phyloP scores from a whole-genome alignment of 1,140 invertebrate genomes.

The Bombus waltoni region DNA sequence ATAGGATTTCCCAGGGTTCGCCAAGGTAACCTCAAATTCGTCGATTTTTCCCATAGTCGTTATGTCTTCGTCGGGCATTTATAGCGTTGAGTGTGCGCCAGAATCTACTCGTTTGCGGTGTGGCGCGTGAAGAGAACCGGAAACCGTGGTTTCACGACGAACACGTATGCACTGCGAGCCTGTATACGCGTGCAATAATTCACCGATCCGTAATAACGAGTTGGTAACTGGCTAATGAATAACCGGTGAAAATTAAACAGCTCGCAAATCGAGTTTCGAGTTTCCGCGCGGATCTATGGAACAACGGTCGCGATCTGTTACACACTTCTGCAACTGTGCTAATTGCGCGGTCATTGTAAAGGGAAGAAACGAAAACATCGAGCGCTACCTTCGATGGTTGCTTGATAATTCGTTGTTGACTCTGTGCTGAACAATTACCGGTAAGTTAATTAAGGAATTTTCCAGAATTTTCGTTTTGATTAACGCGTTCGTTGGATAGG shows the following conservation, averaged over 20 bases:
- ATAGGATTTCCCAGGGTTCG: not conserved
- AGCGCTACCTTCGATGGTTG: not conserved
- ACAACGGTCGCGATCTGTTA: slow-evolving; percentile 18
- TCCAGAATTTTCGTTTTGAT: not conserved
- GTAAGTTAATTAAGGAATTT: not conserved
- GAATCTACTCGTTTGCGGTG: slow-evolving; percentile 33
- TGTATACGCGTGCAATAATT: slow-evolving; percentile 50
- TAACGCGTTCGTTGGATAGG: too few species aligned
- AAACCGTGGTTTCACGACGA: slow-evolving; percentile 37
- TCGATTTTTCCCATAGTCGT: slow-evolving; percentile 29
- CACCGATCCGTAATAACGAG: slow-evolving; percentile 65
- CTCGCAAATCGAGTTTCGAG: slow-evolving; percentile 63
- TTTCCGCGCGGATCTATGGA: slow-evolving; percentile 20
- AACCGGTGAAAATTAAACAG: slow-evolving; percentile 69
- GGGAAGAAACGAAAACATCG: not conserved
- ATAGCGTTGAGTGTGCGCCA: slow-evolving; percentile 35
- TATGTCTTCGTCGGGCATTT: not conserved
- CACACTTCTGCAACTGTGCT: not conserved
- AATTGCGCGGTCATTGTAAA: not conserved
- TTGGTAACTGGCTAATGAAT: slow-evolving; percentile 70
- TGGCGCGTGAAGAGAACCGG: slow-evolving; percentile 15
- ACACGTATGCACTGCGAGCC: not conserved
- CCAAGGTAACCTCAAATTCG: not conserved
- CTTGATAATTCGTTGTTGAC: not conserved
- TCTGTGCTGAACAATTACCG: not conserved